Evolutionary conservation across 2,888 invertebrate genomes (phyloP), one percentile per base, ranked within the genome.

Genomic region (Patella depressa): DNA sequence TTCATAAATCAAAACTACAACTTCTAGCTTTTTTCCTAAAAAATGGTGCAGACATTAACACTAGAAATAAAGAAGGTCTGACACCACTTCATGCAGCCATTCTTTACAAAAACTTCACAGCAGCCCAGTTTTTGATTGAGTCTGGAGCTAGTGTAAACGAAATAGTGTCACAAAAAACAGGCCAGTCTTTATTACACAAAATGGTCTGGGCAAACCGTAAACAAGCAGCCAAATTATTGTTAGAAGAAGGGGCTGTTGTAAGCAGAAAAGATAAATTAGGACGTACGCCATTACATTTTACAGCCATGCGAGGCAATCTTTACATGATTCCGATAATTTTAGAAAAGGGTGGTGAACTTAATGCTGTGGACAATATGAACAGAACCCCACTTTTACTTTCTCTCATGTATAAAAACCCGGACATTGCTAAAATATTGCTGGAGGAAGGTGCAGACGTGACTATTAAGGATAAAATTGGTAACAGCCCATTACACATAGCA

Each of bases 111-210:
- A 85, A 87, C 53, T 72, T 87, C 9, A 73, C 78, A 12, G 81
- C 83, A 15, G 86, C 87, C 11, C 83, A 83, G 19, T 82, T 85
- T 79, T 79, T 89, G 9, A 85, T 87, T 12, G 83, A 86, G 65
- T 80, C 80, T 75, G 89, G 89, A 12, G 89, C 88, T 15, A 85
- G 87, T 71, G 83, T 87, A 17, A 86, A 87, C 24, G 85, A 87
- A 77, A 78, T 81, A 3, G 74, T 87, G 24, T 87, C 85, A 2
- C 82, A 84, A 34, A 83, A 83, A 75, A 83, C 85, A 24, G 85
- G 86, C 71, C 84, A 83, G 59, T 81, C 85, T 11, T 80, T 89
- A 45, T 77, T 89, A 71, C 89, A 89, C 76, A 87, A 85, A 79
- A 80, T 88, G 76, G 85, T 86, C 3, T 78, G 84, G 57, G 78